These are phyloP conservation scores for Turritopsis dohrnii DNA, from an alignment of 30 jellyfish, hydroid and myxozoan species.

Conservation along the genomic window DNA sequence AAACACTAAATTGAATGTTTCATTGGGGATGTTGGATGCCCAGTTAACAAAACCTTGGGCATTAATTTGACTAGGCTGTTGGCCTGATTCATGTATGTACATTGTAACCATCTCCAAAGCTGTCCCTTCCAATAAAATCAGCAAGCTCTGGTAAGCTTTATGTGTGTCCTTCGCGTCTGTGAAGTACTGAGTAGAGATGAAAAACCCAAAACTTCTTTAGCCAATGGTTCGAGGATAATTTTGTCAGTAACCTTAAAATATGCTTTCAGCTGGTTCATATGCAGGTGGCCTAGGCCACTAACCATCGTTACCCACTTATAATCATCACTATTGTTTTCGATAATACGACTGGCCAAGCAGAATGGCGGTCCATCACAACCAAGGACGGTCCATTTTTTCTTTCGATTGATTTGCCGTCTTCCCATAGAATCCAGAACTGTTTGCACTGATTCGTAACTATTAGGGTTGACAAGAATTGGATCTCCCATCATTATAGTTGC, in stretches of 20 bases:
- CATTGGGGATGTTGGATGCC: not conserved
- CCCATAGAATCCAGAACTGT: not conserved
- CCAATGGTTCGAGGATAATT: slow-evolving; percentile 15
- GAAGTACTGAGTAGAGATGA: not conserved
- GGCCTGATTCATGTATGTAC: not conserved
- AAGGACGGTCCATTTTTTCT: not conserved
- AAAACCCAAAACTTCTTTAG: slow-evolving; percentile 14
- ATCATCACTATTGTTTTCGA: not conserved
- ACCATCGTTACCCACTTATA: not conserved
- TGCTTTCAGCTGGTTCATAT: slow-evolving; percentile 15
- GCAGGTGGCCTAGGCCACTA: slow-evolving; percentile 11
- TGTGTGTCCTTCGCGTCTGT: not conserved
- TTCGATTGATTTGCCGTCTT: not conserved
- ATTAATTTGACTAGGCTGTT: not conserved
- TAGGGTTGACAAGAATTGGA: not conserved
- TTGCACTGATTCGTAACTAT: not conserved
- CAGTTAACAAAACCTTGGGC: not conserved
- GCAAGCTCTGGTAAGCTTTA: not conserved
- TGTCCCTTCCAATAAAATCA: not conserved
- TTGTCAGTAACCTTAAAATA: not conserved
- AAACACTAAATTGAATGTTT: not conserved
- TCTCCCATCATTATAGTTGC: not conserved
- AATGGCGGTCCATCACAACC: slow-evolving; percentile 16
- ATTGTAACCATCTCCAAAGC: not conserved
- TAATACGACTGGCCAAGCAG: not conserved